phyloP scores from a whole-genome alignment of 1,140 invertebrate species.

The Platyscapa corneri region DNA sequence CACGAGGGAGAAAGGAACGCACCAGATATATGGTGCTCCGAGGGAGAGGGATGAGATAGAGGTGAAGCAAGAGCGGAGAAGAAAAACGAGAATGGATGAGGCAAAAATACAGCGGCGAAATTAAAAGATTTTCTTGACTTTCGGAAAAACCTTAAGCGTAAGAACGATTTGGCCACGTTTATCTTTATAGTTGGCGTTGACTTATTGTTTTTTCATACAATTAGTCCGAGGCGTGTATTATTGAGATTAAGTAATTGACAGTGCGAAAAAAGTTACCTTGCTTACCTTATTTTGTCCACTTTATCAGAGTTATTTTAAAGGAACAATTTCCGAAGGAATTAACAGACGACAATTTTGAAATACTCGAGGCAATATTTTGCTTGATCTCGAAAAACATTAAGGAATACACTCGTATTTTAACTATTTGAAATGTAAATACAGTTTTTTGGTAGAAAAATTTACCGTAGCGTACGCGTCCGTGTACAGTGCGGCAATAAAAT shows the following conservation, averaged over 20 bases:
- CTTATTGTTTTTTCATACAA: constrained; percentile 2
- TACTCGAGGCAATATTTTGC: neutral
- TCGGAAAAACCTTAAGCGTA: constrained; percentile 2
- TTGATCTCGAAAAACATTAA: neutral
- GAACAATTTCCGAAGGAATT: too few relatives aligned
- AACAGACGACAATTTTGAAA: neutral
- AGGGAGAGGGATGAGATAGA: neutral
- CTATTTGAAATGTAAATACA: neutral
- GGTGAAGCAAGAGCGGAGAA: neutral
- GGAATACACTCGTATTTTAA: neutral
- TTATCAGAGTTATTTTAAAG: too few relatives aligned
- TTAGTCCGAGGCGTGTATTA: constrained; percentile 1
- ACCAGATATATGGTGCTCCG: neutral
- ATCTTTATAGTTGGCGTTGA: neutral
- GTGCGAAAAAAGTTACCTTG: neutral
- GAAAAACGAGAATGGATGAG: constrained; percentile 45
- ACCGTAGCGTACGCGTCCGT: neutral
- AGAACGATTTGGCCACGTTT: constrained; percentile 5
- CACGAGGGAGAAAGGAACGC: constrained; percentile 4
- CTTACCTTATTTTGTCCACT: neutral
- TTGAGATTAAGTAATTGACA: neutral
- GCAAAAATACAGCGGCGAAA: constrained; percentile 35
- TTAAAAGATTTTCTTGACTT: constrained; percentile 47
- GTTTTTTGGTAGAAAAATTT: neutral
- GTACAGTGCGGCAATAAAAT: neutral